Percentiles rank a stretch among this genome's conserved stretches.
Evolutionary conservation across 2,888 invertebrate species (phyloP).

Genomic region (Noctua fimbriata): DNA sequence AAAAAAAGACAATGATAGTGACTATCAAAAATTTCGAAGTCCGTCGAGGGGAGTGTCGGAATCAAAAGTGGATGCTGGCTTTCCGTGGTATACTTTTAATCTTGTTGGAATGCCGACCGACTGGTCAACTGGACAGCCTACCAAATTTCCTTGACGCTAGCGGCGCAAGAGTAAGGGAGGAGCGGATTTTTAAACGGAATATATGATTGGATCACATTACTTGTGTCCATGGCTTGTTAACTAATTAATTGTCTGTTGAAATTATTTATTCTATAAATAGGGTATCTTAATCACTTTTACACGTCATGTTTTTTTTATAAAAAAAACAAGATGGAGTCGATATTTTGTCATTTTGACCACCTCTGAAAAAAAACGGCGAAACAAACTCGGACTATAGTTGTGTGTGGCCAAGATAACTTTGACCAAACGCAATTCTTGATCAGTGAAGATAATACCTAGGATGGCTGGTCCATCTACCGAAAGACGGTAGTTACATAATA

Average conservation of each 20-base stretch:
- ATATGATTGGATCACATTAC: not conserved
- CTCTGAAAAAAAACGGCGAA: not conserved
- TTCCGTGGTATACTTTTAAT: conserved; percentile 77
- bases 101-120: conserved; percentile 80
- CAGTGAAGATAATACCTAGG: not conserved
- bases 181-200: conserved; percentile 36
- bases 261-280: not conserved
- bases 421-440: not conserved
- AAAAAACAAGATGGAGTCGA: not conserved
- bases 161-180: conserved; percentile 23
- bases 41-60: conserved; percentile 43
- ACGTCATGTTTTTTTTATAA: too few relatives aligned
- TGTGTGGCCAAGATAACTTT: not conserved
- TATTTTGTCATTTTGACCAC: too few relatives aligned
- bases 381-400: not conserved
- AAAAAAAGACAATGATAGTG: conserved; percentile 15
- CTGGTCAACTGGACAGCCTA: conserved; percentile 73
- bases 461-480: not conserved
- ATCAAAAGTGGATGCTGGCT: conserved; percentile 32
- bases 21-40: conserved; percentile 11
- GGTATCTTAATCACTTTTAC: not conserved
- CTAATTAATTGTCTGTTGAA: not conserved
- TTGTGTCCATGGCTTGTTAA: not conserved
- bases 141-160: conserved; percentile 69
- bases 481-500: not conserved